Base-by-base conservation (phyloP, 2,113 vertebrate species). In the Mastomys coucha region DNA sequence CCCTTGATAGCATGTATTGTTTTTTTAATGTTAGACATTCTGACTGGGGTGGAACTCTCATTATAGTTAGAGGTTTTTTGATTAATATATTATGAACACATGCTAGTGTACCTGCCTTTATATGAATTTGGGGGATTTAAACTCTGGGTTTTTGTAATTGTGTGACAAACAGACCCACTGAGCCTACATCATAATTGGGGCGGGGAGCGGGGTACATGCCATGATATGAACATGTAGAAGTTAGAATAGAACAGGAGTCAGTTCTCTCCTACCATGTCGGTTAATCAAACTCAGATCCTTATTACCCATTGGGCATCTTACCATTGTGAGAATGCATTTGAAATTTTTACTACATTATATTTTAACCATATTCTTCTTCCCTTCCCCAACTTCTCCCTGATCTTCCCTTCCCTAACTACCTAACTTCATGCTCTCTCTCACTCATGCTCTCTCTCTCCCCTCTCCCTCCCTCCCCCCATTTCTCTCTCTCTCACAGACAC, bases 1-100 rank as follows among this genome's bases (percentile, higher is more conserved):
- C n/a, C 42, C 31, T 86, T 69, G 42, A 33, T 42, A 86, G 63
- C 28, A 49, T n/a, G 33, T 20, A 72, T 72, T 39, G 49, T 53
- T 88, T 72, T 88, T 36, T 88, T 88, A 72, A 72, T 88, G 49
- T 53, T 88, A 73, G 51, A 49, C 49, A 88, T 72, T 56, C 86
- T 56, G 69, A 56, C 69, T 51, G 6, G 14, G 49, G 4, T 56
- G 51, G 39, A 56, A 88, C 12, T 24, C 63, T 67, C 16, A 87
- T n/a, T 36, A 49, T 87, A 69, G 31, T 67, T 67, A 51, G 49
- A 51, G 11, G 6, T 4, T 36, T 70, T 36, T 33, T 20, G 1
- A 14, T 87, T 67, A 33, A 87, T 51, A 69, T 33, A n/a, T 67
- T 86, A 65, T 19, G 4, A 39, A 45, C 39, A 85, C 28, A 6